Percentiles rank a stretch among this genome's conserved stretches.
Evolutionary conservation across 2,113 vertebrate genomes (phyloP).

Genomic region (Anarhynchus alexandrinus): DNA sequence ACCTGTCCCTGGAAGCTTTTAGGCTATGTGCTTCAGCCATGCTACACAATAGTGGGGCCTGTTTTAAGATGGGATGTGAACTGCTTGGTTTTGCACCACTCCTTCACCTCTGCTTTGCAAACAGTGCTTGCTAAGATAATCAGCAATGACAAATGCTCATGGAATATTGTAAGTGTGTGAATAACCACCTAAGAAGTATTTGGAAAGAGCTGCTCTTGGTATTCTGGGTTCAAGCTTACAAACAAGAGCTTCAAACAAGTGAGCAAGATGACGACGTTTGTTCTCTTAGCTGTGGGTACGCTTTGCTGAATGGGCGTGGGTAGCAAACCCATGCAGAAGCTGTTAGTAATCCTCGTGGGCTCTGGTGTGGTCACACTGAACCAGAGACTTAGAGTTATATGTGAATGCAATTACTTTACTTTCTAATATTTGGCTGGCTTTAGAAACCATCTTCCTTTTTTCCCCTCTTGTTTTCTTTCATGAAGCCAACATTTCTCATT

Average conservation of each 20-base stretch:
- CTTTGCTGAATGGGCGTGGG: neutral
- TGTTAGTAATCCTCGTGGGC: neutral
- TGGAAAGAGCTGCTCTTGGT: neutral
- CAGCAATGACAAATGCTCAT: neutral
- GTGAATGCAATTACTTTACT: neutral
- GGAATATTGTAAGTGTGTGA: neutral
- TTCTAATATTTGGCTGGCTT: neutral
- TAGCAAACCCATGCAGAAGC: neutral
- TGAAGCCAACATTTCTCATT: neutral
- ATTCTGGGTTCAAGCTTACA: neutral
- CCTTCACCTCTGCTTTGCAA: neutral
- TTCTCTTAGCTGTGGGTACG: neutral
- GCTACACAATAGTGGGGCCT: neutral
- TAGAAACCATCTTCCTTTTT: neutral
- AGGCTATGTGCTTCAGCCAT: neutral
- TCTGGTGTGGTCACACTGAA: conserved; percentile 24
- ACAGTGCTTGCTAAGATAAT: neutral
- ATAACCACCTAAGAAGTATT: neutral
- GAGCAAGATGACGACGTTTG: neutral
- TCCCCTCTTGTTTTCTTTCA: neutral
- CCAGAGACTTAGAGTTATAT: neutral
- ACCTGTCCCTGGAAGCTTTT: neutral
- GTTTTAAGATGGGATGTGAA: neutral
- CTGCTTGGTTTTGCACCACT: neutral
- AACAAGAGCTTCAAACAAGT: neutral